Evolutionary conservation across 2,888 invertebrate species (phyloP), one percentile per base, ranked within the genome.

Genomic region (Loripinus fragilis): DNA sequence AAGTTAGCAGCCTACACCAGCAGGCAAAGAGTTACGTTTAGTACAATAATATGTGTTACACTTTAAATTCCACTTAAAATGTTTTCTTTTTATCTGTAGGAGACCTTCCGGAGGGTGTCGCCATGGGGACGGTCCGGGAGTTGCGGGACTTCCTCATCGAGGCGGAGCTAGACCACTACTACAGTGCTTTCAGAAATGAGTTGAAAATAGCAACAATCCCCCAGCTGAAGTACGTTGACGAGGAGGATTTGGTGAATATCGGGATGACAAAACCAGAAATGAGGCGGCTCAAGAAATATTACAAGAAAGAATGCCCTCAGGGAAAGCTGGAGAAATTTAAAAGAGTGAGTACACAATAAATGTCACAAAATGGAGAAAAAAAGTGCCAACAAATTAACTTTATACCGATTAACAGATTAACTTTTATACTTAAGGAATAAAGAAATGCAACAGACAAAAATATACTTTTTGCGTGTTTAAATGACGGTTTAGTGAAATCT

Each of bases 251-350:
- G 81, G 95, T 95, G 73, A 97, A 97, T 88, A 96, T 99, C 90
- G 99, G 99, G 23, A 96, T 98, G 95, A 97, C 98, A 23, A 97
- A 97, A 90, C 98, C 99, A 35, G 99, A 99, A 94, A 97, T 98
- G 94, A 95, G 99, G 79, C 95, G 99, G 76, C 95, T 99, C 85
- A 97, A 97, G 91, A 98, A 98, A 94, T 97, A 96, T 93, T 99
- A 97, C 93, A 96, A 97, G 80, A 98, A 97, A 94, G 97, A 98
- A 94, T 98, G 96, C 93, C 98, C 98, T 0, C 97, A 98, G 92
- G 97, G 97, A 86, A 98, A 98, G 92, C 95, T 98, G 77, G 96
- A 96, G 45, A 98, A 98, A 94, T 96, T 99, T 90, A 98, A 97
- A 94, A 98, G 97, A 94, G 95, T 95, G 74, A 77, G 85, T 68